A percentile compares a stretch with the other conserved stretches of the same genome.
Evolutionary conservation across 1,140 invertebrate genomes (phyloP).

Genomic region (Palaemon carinicauda): DNA sequence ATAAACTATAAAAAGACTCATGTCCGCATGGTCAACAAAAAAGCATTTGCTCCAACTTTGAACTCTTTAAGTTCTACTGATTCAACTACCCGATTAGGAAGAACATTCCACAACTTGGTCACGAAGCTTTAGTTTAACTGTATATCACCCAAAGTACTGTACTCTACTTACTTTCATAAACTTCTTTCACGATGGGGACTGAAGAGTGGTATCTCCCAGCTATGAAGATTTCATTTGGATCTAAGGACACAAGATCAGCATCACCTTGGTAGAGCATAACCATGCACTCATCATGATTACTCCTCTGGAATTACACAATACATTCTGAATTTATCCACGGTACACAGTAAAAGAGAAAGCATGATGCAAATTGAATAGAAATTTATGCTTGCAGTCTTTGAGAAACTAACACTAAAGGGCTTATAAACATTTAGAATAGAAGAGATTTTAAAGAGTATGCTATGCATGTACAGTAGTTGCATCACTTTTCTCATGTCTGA

Average conservation of each 20-base stretch:
- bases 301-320: neutral
- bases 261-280: constrained; percentile 68
- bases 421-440: too few relatives aligned
- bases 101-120: too few relatives aligned
- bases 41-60: too few relatives aligned
- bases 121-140: neutral
- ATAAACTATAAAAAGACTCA: too few relatives aligned
- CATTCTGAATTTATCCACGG: neutral
- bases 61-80: too few relatives aligned
- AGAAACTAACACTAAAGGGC: neutral
- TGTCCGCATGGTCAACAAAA: too few relatives aligned
- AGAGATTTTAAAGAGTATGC: too few relatives aligned
- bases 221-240: constrained; percentile 92
- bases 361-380: neutral
- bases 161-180: constrained; percentile 65
- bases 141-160: neutral
- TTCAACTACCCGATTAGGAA: too few relatives aligned
- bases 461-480: too few relatives aligned
- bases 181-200: constrained; percentile 86
- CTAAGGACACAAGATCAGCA: constrained; percentile 85
- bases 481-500: too few relatives aligned
- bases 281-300: constrained; percentile 75
- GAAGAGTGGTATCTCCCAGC: constrained; percentile 92
- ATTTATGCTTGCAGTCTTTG: neutral
- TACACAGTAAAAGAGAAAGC: too few relatives aligned